Conservation (phyloP, 2,888 invertebrate genomes). For the Dryadula phaetusa region DNA sequence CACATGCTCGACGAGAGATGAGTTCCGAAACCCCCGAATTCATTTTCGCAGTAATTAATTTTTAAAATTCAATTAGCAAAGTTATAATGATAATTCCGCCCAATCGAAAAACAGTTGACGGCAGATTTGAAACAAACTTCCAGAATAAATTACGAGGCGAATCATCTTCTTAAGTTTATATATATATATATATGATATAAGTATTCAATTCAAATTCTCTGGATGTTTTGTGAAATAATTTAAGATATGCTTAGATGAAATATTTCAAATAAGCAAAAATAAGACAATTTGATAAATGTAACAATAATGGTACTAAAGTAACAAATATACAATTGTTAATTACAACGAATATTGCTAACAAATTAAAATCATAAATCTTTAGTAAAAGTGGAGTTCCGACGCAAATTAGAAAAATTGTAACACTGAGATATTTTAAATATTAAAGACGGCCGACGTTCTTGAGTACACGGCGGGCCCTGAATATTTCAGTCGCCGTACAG, state of each 20-base stretch:
- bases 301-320: too few species aligned
- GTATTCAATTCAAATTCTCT: background rate
- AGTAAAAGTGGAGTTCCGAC: background rate
- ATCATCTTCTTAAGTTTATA: conserved; percentile 18
- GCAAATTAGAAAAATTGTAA: conserved; percentile 24
- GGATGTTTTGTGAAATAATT: background rate
- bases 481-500: conserved; percentile 48
- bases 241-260: too few species aligned
- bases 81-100: conserved; percentile 48
- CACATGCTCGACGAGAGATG: conserved; percentile 40
- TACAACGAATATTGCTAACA: too few species aligned
- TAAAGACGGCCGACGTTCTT: conserved; percentile 24
- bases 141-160: conserved; percentile 24
- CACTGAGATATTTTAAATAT: conserved; percentile 39
- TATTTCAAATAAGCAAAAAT: background rate
- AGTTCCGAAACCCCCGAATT: conserved; percentile 40
- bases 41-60: conserved; percentile 49
- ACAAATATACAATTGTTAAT: too few species aligned
- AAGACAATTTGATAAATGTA: too few species aligned
- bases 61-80: conserved; percentile 53
- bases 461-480: conserved; percentile 41
- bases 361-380: background rate
- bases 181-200: background rate
- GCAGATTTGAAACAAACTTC: conserved; percentile 24
- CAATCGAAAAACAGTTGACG: conserved; percentile 28